These are phyloP conservation scores for Lophius americanus DNA, from an alignment of 2,797 vertebrate genomes.

Conservation along the genomic window DNA sequence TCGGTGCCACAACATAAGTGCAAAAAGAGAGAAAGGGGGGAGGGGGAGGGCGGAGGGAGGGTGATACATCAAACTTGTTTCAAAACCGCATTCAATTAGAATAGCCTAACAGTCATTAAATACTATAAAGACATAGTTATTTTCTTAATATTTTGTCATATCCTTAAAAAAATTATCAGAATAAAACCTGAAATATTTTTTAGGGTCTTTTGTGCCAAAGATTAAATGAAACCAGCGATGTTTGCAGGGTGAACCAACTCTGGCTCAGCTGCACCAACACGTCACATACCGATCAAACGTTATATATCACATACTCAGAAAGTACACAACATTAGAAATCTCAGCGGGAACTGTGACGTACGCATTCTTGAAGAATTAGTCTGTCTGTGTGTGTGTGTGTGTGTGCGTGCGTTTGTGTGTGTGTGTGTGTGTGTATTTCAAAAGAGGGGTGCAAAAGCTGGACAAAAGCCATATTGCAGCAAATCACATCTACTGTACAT, in stretches of 20 bases:
- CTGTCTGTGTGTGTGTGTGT: neutral
- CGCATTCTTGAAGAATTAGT: neutral
- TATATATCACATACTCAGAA: slow-evolving; percentile 12
- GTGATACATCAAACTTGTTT: no score
- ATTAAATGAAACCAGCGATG: slow-evolving; percentile 82
- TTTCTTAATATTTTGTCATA: no score
- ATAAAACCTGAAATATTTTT: no score
- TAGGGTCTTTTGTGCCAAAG: slow-evolving; percentile 76
- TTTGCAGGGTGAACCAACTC: slow-evolving; percentile 76
- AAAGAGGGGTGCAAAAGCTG: neutral
- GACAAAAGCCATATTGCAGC: neutral
- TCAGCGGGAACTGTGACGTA: no score
- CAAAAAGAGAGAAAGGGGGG: neutral
- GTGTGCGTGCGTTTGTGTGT: neutral
- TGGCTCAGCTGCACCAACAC: slow-evolving; percentile 76
- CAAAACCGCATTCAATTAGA: no score
- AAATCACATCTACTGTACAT: slow-evolving; percentile 19
- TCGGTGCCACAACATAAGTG: neutral
- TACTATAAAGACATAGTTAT: no score
- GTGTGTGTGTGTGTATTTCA: neutral
- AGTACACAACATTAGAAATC: no score
- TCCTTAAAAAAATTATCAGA: no score
- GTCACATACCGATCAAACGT: slow-evolving; percentile 65
- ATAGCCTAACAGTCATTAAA: no score
- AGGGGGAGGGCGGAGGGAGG: no score